phyloP scores from a whole-genome alignment of 2,888 invertebrate species.

The Scaptomyza flava region DNA sequence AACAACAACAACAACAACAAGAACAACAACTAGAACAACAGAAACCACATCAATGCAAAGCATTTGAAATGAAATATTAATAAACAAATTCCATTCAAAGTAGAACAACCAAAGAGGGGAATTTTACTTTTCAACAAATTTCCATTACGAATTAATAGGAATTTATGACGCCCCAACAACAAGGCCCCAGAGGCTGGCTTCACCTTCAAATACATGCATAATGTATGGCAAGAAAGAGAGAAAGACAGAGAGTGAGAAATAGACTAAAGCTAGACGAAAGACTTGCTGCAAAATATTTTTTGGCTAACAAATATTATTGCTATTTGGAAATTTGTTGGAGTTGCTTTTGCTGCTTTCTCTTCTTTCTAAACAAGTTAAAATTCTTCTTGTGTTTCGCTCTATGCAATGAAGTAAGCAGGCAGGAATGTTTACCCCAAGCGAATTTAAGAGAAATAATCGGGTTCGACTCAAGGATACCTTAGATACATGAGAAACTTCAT shows the following conservation, averaged over 20 bases:
- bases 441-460: background rate
- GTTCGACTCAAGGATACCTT: background rate
- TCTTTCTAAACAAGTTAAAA: conserved; percentile 29
- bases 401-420: conserved; percentile 21
- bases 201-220: conserved; percentile 33
- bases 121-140: conserved; percentile 62
- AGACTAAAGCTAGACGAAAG: conserved; percentile 3
- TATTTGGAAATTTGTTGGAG: conserved; percentile 70
- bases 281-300: conserved; percentile 46
- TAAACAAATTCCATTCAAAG: conserved; percentile 50
- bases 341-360: conserved; percentile 12
- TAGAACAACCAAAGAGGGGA: conserved; percentile 23
- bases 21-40: background rate
- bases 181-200: conserved; percentile 16
- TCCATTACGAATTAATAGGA: conserved; percentile 77
- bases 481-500: background rate
- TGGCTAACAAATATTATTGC: conserved; percentile 73
- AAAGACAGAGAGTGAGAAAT: background rate
- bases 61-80: conserved; percentile 72
- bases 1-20: background rate
- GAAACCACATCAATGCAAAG: conserved; percentile 27
- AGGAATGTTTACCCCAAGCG: conserved; percentile 35
- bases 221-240: too few species aligned
- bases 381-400: conserved; percentile 46
- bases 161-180: conserved; percentile 64